Evolutionary conservation across 2,888 invertebrate species (phyloP).

Genomic region (Brenthis ino): DNA sequence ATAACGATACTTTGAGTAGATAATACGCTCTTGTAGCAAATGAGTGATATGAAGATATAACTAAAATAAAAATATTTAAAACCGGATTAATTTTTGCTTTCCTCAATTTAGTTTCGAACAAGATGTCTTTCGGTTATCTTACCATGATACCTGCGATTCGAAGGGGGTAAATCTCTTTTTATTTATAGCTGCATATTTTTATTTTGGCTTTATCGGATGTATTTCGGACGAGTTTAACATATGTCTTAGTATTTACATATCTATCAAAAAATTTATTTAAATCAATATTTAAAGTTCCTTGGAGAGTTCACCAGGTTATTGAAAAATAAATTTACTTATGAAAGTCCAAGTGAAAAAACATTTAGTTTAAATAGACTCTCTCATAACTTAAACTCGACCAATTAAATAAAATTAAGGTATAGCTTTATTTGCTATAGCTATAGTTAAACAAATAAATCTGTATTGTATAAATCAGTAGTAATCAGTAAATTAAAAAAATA

Average conservation of each 20-base stretch:
- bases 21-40: no score
- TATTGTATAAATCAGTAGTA: no score
- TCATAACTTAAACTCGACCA: no score
- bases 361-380: no score
- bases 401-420: no score
- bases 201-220: conserved; percentile 4
- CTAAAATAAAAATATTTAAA: neutral
- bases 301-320: neutral
- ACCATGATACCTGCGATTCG: conserved; percentile 33
- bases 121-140: conserved; percentile 39
- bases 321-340: neutral
- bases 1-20: no score
- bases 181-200: conserved; percentile 30
- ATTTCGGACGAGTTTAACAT: neutral
- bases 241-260: neutral
- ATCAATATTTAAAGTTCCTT: neutral
- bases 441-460: no score
- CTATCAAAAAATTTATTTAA: neutral
- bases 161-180: conserved; percentile 32
- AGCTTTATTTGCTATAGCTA: no score
- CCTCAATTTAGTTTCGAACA: conserved; percentile 30
- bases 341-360: neutral
- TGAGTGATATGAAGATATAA: no score
- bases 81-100: neutral
- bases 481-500: no score